Base-by-base conservation (phyloP, 1,140 invertebrate species). In the Cherax quadricarinatus region DNA sequence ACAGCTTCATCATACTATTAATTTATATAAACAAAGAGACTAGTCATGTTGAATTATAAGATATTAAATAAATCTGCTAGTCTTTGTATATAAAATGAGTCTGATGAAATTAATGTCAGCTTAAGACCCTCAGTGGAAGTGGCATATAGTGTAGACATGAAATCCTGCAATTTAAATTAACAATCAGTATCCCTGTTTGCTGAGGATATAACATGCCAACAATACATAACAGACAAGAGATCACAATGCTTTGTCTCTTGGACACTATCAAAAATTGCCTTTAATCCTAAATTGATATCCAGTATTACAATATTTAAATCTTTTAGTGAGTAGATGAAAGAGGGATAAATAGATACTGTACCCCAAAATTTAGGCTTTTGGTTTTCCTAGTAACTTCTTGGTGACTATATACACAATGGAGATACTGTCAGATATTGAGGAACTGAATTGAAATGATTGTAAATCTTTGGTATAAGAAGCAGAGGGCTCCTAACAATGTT, bases 391-490 rank as follows among this genome's bases (percentile, higher is more conserved):
- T 75, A 30, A 75, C 70, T 21, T 75, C 16, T 75, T 16, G n/a
- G 70, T 30, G n/a, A 9, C 70, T 30, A 21, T 75, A 10, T 75
- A 6, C 24, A 75, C 24, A 5, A 21, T 75, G 70, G 30, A 75
- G 70, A 75, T 75, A 75, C 21, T 75, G 70, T 75, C 70, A 75
- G n/a, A 75, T 75, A 30, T 30, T 75, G 3, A 30, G 70, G 70
- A 75, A 24, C n/a, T 75, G n/a, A 12, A 30, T 75, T 24, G 12
- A 75, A 30, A n/a, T 75, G 70, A 75, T 75, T 5, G 70, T 30
- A 75, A 75, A 6, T 75, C 70, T 75, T 75, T 75, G 70, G 70
- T 75, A 75, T 75, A 75, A 30, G 24, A 30, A 75, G n/a, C 70
- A 75, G 70, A 30, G 70, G 24, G 24, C n/a, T 75, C 24, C 9